Conservation (phyloP, 2,888 invertebrate genomes). For the Agrotis exclamationis region DNA sequence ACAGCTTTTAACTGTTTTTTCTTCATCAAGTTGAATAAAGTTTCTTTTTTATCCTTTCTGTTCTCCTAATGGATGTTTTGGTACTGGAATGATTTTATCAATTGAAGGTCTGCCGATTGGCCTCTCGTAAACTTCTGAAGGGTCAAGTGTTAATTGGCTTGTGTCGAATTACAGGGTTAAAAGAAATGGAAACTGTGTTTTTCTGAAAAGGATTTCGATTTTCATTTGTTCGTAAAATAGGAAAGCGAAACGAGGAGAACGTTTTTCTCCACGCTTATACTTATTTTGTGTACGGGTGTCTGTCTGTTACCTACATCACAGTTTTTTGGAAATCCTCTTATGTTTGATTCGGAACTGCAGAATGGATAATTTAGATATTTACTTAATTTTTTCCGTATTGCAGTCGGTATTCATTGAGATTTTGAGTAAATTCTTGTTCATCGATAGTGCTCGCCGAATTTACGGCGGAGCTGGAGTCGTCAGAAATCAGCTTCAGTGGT, state of each 20-base stretch:
- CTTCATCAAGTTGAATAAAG: conserved; percentile 53
- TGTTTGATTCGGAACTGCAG: background rate
- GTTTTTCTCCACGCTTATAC: conserved; percentile 12
- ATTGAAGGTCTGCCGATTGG: conserved; percentile 51
- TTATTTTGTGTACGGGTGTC: background rate
- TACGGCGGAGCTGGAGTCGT: background rate
- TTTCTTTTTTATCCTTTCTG: conserved; percentile 56
- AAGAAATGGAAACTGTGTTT: conserved; percentile 42
- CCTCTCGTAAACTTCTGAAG: conserved; percentile 45
- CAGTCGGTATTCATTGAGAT: too few relatives aligned
- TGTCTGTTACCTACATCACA: conserved; percentile 16
- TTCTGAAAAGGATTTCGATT: conserved; percentile 31
- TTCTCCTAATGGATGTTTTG: conserved; percentile 55
- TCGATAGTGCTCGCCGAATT: conserved; percentile 1
- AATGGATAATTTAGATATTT: conserved; percentile 7
- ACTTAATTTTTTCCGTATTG: background rate
- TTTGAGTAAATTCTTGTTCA: conserved; percentile 31
- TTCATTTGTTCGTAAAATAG: conserved; percentile 24
- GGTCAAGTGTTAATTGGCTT: conserved; percentile 53
- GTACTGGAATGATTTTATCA: conserved; percentile 54
- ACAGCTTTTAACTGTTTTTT: conserved; percentile 61
- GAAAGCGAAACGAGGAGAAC: conserved; percentile 9
- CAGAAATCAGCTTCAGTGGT: conserved; percentile 8
- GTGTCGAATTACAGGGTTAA: conserved; percentile 33
- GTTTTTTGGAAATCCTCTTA: conserved; percentile 16